Conservation (phyloP, 2,888 invertebrate species). For the Temnothorax ravouxi region DNA sequence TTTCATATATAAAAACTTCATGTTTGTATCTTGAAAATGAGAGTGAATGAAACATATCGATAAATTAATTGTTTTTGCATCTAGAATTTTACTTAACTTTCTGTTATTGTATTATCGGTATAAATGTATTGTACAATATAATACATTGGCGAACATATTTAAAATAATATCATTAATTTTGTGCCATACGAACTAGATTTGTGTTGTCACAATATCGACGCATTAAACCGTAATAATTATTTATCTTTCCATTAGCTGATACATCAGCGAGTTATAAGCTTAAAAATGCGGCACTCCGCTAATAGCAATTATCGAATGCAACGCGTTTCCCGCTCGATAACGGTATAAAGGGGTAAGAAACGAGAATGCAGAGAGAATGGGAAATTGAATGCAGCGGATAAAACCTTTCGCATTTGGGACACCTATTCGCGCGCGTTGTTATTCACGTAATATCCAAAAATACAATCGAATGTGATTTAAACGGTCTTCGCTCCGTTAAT, state of each 20-base stretch:
- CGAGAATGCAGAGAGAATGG: constrained; percentile 33
- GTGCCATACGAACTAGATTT: neutral
- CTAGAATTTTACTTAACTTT: neutral
- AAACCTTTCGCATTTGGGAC: constrained; percentile 41
- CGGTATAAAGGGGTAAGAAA: constrained; percentile 38
- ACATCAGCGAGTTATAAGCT: neutral
- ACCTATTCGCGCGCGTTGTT: constrained; percentile 30
- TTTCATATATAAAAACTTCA: neutral
- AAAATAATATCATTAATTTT: constrained; percentile 4
- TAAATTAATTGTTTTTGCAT: neutral
- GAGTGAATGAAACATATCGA: neutral
- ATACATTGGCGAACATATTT: neutral
- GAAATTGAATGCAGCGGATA: constrained; percentile 48
- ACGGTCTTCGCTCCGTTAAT: constrained; percentile 42
- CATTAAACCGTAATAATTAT: constrained; percentile 34
- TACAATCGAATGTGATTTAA: constrained; percentile 51
- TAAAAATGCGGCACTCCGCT: constrained; percentile 37
- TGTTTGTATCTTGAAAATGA: neutral
- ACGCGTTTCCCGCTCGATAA: neutral
- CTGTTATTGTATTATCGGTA: neutral
- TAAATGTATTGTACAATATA: neutral
- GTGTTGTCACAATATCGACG: constrained; percentile 1
- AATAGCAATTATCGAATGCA: constrained; percentile 43
- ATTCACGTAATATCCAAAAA: constrained; percentile 47
- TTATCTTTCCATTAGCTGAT: constrained; percentile 38